Evolutionary conservation across 2,888 invertebrate species (phyloP).

Genomic region (Heliconius cydno): DNA sequence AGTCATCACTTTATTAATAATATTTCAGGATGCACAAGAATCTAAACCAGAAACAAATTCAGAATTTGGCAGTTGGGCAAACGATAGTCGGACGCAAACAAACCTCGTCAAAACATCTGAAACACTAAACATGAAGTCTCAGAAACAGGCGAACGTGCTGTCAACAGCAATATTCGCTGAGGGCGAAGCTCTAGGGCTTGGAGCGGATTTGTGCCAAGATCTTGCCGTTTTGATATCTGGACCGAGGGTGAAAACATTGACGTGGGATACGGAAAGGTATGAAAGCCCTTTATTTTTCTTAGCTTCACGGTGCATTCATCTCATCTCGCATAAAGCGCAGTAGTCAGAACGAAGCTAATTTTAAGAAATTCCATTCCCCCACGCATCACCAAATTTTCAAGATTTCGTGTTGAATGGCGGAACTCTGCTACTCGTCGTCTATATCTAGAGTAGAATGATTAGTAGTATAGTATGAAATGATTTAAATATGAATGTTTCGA

Average conservation of each 20-base stretch:
- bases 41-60: slow-evolving; percentile 57
- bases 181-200: slow-evolving; percentile 86
- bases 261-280: slow-evolving; percentile 85
- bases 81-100: slow-evolving; percentile 74
- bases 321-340: too few relatives aligned
- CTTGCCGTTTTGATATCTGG: slow-evolving; percentile 87
- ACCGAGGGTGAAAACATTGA: slow-evolving; percentile 87
- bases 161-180: slow-evolving; percentile 83
- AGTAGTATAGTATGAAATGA: too few relatives aligned
- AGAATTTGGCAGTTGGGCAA: slow-evolving; percentile 76
- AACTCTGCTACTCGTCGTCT: not conserved
- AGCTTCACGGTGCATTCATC: not conserved
- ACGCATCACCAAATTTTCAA: not conserved
- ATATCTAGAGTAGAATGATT: too few relatives aligned
- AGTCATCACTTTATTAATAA: not conserved
- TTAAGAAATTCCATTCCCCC: too few relatives aligned
- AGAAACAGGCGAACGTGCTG: slow-evolving; percentile 80
- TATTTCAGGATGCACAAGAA: slow-evolving; percentile 60
- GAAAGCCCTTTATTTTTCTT: not conserved
- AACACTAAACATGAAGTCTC: slow-evolving; percentile 71
- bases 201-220: slow-evolving; percentile 87
- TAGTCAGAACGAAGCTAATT: too few relatives aligned
- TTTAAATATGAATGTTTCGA: too few relatives aligned
- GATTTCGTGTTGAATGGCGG: not conserved
- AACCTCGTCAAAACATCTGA: slow-evolving; percentile 80